Base-by-base conservation (phyloP, 2,888 invertebrate genomes). In the Dyspetes luteomarginatus region DNA sequence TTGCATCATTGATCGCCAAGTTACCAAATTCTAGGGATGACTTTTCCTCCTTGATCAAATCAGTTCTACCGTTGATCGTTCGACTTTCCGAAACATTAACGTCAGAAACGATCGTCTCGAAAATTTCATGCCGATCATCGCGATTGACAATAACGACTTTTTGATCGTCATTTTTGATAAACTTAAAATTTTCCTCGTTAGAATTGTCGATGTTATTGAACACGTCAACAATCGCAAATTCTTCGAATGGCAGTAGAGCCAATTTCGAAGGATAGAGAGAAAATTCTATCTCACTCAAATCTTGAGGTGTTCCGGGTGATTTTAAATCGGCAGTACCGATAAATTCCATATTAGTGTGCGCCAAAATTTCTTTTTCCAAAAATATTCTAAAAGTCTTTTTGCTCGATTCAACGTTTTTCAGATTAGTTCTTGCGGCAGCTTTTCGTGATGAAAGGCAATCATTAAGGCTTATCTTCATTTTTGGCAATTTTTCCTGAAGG, bases 291-390 rank as follows among this genome's bases (percentile, higher is more conserved):
- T 77, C 83, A 43, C 72, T 78, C 76, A 87, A 77, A 56, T 81
- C 80, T 19, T 76, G 79, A 12, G 85, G 76, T n/a, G 83, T 83
- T 12, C 76, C 60, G 0, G 86, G 83, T 3, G 86, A 86, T 45
- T 82, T 78, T 3, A 30, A 36, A 12, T 84, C 80, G 3, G 26
- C 52, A n/a, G 36, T 36, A 22, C 79, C 78, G 4, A 60, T 72
- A 67, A 88, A 83, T 56, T 81, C 84, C 45, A 75, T 60, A 55
- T 80, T 73, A 0, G 85, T 78, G 65, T 82, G 80, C 1, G 79
- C 81, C 3, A 88, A 56, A 45, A 87, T 85, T 82, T 88, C 86
- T 19, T 81, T 84, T 45, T 88, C 87, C 22, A 88, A 78, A 77
- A 88, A 88, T 65, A 82, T 75, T 55, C 82, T 79, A 19, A 87